These are phyloP conservation scores for Isaurus tuberculatus DNA, from an alignment of 92 coral and sea anemone species.

Conservation along the genomic window DNA sequence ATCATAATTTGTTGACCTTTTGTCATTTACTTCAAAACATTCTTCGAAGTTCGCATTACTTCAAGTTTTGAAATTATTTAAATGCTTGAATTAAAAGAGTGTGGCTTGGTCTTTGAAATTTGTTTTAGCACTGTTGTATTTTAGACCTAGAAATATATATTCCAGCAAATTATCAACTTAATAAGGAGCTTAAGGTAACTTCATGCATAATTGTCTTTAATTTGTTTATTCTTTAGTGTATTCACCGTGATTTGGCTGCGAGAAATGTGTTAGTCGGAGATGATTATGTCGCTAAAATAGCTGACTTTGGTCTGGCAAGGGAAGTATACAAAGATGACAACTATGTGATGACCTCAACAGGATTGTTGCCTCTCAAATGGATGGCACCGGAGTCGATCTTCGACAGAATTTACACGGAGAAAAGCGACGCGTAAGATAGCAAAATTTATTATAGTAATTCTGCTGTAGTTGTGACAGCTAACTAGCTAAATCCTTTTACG, in stretches of 20 bases:
- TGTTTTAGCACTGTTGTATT: too few relatives aligned
- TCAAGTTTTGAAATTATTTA: too few relatives aligned
- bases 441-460: too few relatives aligned
- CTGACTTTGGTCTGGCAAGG: conserved; percentile 67
- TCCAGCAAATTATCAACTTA: too few relatives aligned
- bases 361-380: conserved; percentile 61
- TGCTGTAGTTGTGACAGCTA: too few relatives aligned
- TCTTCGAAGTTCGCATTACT: too few relatives aligned
- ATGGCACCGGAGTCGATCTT: conserved; percentile 49
- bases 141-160: too few relatives aligned
- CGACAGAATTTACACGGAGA: conserved; percentile 28
- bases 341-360: conserved; percentile 62
- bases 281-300: conserved; percentile 58
- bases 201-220: not conserved
- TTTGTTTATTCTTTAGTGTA: conserved; percentile 34
- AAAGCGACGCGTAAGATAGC: conserved; percentile 12
- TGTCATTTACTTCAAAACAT: too few relatives aligned
- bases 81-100: too few relatives aligned
- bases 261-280: conserved; percentile 59
- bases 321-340: conserved; percentile 49
- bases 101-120: too few relatives aligned
- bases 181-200: not conserved
- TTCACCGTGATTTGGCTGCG: conserved; percentile 69
- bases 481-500: too few relatives aligned
- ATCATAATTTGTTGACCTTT: too few relatives aligned